phyloP scores from a whole-genome alignment of 2,113 vertebrate species.

The Panthera leo region DNA sequence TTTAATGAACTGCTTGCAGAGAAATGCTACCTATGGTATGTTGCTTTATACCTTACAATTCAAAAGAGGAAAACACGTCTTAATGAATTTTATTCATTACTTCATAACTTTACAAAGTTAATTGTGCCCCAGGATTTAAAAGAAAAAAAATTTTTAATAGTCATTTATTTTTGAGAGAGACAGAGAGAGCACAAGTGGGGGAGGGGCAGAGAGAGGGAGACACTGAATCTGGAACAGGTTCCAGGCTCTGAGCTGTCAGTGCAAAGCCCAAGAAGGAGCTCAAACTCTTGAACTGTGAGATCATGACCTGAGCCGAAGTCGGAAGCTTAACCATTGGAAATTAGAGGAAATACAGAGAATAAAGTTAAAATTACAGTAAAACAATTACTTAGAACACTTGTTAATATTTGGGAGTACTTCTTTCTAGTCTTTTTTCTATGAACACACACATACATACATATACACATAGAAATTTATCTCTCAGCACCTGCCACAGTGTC shows the following conservation, averaged over 20 bases:
- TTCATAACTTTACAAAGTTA: not conserved
- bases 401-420: constrained; percentile 20
- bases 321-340: not conserved
- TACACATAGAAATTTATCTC: not conserved
- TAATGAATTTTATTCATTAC: not conserved
- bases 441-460: not conserved
- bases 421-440: not conserved
- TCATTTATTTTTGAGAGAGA: too few relatives aligned
- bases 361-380: not conserved
- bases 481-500: not conserved
- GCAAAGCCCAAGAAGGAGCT: too few relatives aligned
- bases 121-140: not conserved
- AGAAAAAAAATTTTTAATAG: too few relatives aligned
- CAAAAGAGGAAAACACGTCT: not conserved
- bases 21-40: not conserved
- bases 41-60: not conserved
- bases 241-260: too few relatives aligned
- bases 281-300: too few relatives aligned
- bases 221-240: too few relatives aligned
- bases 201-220: too few relatives aligned
- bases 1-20: not conserved
- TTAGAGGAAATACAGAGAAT: not conserved
- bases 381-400: not conserved
- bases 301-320: too few relatives aligned
- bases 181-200: too few relatives aligned